Base-by-base conservation (phyloP, 2,888 invertebrate species). In the Luperina nickerlii region DNA sequence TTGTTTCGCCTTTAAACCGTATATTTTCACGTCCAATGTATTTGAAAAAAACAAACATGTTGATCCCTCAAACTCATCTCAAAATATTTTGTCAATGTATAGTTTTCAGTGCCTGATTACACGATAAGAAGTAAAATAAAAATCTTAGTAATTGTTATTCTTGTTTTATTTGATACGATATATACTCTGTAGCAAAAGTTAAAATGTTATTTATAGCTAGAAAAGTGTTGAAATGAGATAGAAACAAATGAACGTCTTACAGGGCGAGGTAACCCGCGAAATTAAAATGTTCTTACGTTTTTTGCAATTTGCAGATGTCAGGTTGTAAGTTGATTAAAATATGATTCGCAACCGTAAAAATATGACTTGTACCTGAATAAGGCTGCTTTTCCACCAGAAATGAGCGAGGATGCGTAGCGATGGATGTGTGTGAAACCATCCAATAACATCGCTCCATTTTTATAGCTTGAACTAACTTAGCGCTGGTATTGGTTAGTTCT, bases 131-230 rank as follows among this genome's bases (percentile, higher is more conserved):
- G 62, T 84, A 66, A 86, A 85, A 78, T 81, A 88, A 70, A 72
- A 87, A 82, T 82, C 63, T 77, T 79, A 67, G 81, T 85, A 81
- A 85, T 87, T 70, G 70, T 75, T 86, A 81, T 84, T 87, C 76
- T 81, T 81, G 84, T 90, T 91, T 90, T 90, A 84, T 87, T 90
- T 83, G 69, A 82, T 86, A 83, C 79, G 77, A 79, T 83, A 85
- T 79, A 85, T 83, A 79, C 71, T 87, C 74, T 80, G 87, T 87
- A 90, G 82, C 84, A 84, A 89, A 89, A 77, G 20, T 66, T 80
- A 13, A 48, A 57, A 48, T 78, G 76, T 76, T 45, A 72, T 76
- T 77, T 75, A 81, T 66, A 79, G 83, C 78, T 54, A 27, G 67
- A 20, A 62, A 78, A 68, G 63, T 69, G 1, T 71, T 38, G 11